A percentile compares a stretch with the other conserved stretches of the same genome.
Evolutionary conservation across 2,113 vertebrate species (phyloP).

Genomic region (Pollachius pollachius): DNA sequence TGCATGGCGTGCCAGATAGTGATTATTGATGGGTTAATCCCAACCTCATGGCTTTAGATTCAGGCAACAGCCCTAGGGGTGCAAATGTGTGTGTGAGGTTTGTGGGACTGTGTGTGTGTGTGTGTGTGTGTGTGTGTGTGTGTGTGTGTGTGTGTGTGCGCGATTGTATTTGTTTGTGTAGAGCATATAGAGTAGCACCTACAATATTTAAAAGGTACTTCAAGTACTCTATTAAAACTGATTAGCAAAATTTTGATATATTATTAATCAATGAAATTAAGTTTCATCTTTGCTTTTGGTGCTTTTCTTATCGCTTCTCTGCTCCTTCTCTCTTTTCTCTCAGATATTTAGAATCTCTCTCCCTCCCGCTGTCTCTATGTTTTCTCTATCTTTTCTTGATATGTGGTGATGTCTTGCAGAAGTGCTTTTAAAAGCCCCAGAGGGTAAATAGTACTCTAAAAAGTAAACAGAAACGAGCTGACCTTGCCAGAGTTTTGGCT

Average conservation of each 20-base stretch:
- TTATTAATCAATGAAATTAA: no score
- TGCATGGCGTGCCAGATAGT: constrained; percentile 95
- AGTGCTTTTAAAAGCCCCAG: constrained; percentile 88
- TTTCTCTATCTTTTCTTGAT: constrained; percentile 56
- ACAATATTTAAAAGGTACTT: no score
- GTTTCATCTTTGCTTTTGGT: constrained; percentile 30
- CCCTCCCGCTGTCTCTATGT: constrained; percentile 31
- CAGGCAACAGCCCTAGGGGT: constrained; percentile 62
- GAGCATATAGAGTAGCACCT: constrained; percentile 31
- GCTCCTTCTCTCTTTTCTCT: constrained; percentile 18
- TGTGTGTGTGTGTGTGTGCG: no score
- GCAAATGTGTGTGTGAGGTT: constrained; percentile 33
- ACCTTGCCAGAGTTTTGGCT: constrained; percentile 89
- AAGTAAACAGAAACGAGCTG: constrained; percentile 92
- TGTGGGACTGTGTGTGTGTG: constrained; percentile 8
- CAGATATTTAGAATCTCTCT: constrained; percentile 12
- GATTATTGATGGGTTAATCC: constrained; percentile 99
- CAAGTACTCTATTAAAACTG: no score
- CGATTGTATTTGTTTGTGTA: no score
- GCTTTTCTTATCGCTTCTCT: constrained; percentile 38
- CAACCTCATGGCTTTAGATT: constrained; percentile 84
- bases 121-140: no score
- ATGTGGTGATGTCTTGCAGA: constrained; percentile 84
- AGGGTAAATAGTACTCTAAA: constrained; percentile 88
- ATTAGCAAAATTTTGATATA: no score